Percentiles rank a stretch among this genome's conserved stretches.
phyloP scores from a whole-genome alignment of 2,888 invertebrate species.

The Habroteleia sp. region DNA sequence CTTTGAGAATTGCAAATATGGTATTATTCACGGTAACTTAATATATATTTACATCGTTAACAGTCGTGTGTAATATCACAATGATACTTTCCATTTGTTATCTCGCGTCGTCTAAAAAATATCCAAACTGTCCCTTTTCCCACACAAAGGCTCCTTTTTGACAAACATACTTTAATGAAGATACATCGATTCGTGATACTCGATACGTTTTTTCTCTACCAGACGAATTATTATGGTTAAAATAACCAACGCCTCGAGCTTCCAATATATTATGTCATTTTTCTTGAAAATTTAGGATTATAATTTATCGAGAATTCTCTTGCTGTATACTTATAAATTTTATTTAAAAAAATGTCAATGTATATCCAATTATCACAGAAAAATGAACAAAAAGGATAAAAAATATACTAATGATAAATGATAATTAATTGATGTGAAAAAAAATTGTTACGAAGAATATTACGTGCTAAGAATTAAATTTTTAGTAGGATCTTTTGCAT shows the following conservation, averaged over 20 bases:
- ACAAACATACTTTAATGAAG: conserved; percentile 29
- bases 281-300: conserved; percentile 19
- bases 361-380: too few species aligned
- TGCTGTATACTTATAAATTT: conserved; percentile 22
- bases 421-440: too few species aligned
- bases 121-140: background rate
- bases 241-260: conserved; percentile 25
- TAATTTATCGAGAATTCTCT: conserved; percentile 19
- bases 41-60: conserved; percentile 55
- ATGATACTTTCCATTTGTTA: conserved; percentile 27
- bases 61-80: conserved; percentile 32
- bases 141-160: conserved; percentile 7
- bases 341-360: too few species aligned
- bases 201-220: conserved; percentile 23
- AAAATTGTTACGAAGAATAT: too few species aligned
- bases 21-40: conserved; percentile 62
- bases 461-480: too few species aligned
- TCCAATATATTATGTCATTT: conserved; percentile 15
- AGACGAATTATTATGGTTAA: conserved; percentile 22
- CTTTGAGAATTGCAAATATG: conserved; percentile 73
- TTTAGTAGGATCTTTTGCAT: too few species aligned
- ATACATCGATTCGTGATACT: conserved; percentile 8
- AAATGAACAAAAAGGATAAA: too few species aligned
- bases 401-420: too few species aligned
- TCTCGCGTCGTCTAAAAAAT: background rate